phyloP scores from a whole-genome alignment of 2,113 vertebrate species.

The Triplophysa tibetana region DNA sequence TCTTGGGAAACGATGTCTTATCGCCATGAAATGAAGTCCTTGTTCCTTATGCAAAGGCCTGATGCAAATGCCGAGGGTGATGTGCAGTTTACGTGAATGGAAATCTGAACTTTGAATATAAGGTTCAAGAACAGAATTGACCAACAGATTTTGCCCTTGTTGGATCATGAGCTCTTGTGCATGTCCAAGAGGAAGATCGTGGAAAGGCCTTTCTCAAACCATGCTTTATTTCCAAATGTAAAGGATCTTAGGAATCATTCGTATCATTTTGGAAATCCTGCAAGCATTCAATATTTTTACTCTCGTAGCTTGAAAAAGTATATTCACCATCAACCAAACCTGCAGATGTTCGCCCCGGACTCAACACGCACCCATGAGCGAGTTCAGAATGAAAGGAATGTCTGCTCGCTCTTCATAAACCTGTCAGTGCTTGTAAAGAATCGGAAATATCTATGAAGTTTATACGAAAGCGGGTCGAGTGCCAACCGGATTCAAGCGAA shows the following conservation, averaged over 20 bases:
- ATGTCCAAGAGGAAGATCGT: too few species aligned
- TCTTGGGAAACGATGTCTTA: background rate
- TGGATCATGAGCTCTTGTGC: background rate
- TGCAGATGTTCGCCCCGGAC: background rate
- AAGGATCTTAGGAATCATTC: too few species aligned
- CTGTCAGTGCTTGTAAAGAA: background rate
- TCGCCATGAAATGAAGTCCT: constrained; percentile 10
- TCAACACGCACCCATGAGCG: background rate
- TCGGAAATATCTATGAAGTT: constrained; percentile 7
- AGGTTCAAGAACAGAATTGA: background rate
- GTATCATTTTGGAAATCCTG: too few species aligned
- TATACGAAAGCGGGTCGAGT: background rate
- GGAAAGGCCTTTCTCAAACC: too few species aligned
- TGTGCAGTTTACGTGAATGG: constrained; percentile 34
- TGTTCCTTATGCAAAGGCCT: constrained; percentile 13
- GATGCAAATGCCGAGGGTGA: constrained; percentile 30
- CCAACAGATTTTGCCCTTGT: background rate
- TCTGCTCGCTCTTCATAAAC: background rate
- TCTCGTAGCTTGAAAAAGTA: too few species aligned
- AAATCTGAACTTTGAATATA: constrained; percentile 37
- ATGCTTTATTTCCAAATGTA: too few species aligned
- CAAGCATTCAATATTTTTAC: too few species aligned
- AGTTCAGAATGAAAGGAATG: background rate
- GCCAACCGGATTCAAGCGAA: background rate
- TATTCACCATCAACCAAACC: background rate